Evolutionary conservation across 2,113 vertebrate genomes (phyloP), one percentile per base, ranked within the genome.

Genomic region (Nestor notabilis): DNA sequence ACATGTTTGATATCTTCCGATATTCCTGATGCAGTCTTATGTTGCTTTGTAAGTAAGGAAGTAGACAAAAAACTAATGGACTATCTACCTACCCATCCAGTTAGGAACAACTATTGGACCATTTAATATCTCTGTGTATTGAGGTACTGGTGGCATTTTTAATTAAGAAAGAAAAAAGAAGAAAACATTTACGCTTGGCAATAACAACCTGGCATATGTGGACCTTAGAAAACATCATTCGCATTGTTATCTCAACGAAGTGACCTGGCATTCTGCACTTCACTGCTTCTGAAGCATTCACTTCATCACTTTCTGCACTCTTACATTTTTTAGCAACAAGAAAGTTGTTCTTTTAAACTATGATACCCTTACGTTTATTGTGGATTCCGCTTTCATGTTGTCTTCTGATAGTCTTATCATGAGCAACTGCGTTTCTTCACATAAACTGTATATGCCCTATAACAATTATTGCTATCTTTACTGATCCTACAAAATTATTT

Each of bases 391-490:
- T 71, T 74, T 27, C 25, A 35, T 41, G 47, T 7, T 69, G 6
- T 69, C 39, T 89, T 84, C 17, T 78, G 37, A 71, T n/a, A 58
- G 25, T 23, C 39, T 71, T 71, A 13, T 37, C 35, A 21, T 46
- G 31, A 75, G 60, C 31, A 55, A 55, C 0, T 46, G 60, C 82
- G 17, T 7, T 61, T 79, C 52, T 88, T 87, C 15, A 1, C 33
- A 90, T 69, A 69, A 93, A 60, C 27, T 80, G 33, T 44, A 72
- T 72, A 71, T 76, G 17, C 19, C 14, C 70, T 83, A 10, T 37
- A 83, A 68, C 24, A 91, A 72, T 91, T 92, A 93, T 47, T 71
- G 65, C 29, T 89, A 5, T 53, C 74, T 89, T 94, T 91, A 85
- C 35, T 12, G 39, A 93, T 76, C 13, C 78, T 61, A 53, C 11